Evolutionary conservation across 2,888 invertebrate species (phyloP), one percentile per base, ranked within the genome.

Genomic region (Rhingia campestris): DNA sequence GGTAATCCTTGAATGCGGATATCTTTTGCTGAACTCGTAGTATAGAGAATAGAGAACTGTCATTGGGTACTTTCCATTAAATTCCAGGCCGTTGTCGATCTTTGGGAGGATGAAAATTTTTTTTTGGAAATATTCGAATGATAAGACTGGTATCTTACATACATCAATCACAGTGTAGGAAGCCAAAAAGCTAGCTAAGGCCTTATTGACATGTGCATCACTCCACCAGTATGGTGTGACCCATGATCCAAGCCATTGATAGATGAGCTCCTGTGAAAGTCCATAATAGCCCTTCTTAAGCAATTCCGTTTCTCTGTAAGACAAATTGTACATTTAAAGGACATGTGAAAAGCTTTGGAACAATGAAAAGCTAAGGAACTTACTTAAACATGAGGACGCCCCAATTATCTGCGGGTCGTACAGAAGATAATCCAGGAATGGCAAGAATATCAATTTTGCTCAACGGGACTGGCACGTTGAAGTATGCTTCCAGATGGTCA

Each of bases 1-100:
- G 0, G 95, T 95, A 85, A 95, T 95, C 75, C 95, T 93, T 0
- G 95, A 95, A 91, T 96, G 95, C 0, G 96, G 96, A 89, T 95
- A 95, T 0, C 95, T 92, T 88, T 96, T 96, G 88, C 95, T 95
- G 88, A 95, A 95, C 91, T 96, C 96, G 88, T 96, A 96, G 89
- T 96, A 96, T 4, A 96, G 91, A 0, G 96, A 95, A 88, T 96
- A 96, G 0, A 96, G 91, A 49, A 95, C 94, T 0, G 95, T 96
- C 93, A 96, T 95, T 0, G 96, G 96, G 94, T 96, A 96, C 89
- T 95, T 95, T 75, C 95, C 95, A 89, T 95, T 95, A 91, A 95
- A 94, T 88, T 96, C 96, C 6, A 93, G 92, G 4, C 95, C 95
- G 81, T 94, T 93, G 88, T 94, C 93, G 70, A 96, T 93, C 95